phyloP scores from a whole-genome alignment of 2,113 vertebrate species.

The Carollia perspicillata region DNA sequence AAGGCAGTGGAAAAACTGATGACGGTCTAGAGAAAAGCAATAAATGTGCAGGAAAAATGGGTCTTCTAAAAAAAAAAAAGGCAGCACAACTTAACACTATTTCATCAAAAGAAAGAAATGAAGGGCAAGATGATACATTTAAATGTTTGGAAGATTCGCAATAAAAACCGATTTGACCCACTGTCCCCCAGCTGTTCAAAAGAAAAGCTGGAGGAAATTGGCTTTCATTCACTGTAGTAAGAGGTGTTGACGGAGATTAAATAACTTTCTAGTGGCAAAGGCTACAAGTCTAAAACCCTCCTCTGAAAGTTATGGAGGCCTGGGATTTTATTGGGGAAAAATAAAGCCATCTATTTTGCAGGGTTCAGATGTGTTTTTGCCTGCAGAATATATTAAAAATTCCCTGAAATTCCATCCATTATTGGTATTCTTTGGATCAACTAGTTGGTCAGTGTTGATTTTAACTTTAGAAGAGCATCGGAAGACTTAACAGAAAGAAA shows the following conservation, averaged over 20 bases:
- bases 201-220: conserved; percentile 15
- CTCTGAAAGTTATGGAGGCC: not conserved
- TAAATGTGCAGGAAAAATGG: not conserved
- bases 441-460: not conserved
- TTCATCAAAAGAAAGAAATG: conserved; percentile 8
- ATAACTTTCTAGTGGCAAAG: not conserved
- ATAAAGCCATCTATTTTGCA: not conserved
- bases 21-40: conserved; percentile 4
- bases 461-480: not conserved
- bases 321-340: not conserved
- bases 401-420: not conserved
- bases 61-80: conserved; percentile 39
- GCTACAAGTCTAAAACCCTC: not conserved
- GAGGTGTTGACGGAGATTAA: not conserved
- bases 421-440: not conserved
- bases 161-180: not conserved
- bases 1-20: not conserved
- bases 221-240: not conserved
- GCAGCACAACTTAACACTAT: not conserved
- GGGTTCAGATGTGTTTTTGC: not conserved
- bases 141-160: conserved; percentile 2
- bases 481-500: not conserved
- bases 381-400: conserved; percentile 8
- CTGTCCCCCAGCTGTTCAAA: not conserved
- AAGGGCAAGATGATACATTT: not conserved